A percentile compares a stretch with the other conserved stretches of the same genome.
phyloP scores from a whole-genome alignment of 2,888 invertebrate genomes.

The Stegana nigrithorax region DNA sequence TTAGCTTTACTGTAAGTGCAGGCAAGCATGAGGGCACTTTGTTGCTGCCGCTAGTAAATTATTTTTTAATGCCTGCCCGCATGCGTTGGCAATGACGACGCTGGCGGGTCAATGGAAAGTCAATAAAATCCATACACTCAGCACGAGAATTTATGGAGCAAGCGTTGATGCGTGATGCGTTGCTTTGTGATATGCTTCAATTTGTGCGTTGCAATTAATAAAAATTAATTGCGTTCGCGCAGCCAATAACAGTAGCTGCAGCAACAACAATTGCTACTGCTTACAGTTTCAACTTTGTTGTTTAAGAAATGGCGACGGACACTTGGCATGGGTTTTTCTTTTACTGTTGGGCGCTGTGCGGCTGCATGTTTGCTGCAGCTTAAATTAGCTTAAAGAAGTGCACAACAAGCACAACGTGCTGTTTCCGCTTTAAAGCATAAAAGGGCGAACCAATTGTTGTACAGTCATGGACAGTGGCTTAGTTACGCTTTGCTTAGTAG shows the following conservation, averaged over 20 bases:
- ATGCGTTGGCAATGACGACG: no score
- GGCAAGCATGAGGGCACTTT: no score
- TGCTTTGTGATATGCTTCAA: neutral
- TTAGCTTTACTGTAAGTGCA: constrained; percentile 2
- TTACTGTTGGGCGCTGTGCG: neutral
- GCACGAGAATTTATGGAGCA: neutral
- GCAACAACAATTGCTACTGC: neutral
- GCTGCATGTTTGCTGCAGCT: neutral
- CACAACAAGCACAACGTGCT: no score
- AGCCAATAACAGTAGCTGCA: neutral
- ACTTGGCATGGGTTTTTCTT: no score
- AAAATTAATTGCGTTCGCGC: constrained; percentile 12
- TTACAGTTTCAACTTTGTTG: no score
- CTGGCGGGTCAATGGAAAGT: no score
- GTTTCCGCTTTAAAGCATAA: no score
- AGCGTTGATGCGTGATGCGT: neutral
- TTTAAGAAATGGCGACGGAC: no score
- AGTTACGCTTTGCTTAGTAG: no score
- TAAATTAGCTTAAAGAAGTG: no score
- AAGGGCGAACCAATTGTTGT: no score
- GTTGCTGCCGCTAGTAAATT: neutral
- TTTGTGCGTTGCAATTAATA: constrained; percentile 12
- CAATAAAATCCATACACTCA: neutral
- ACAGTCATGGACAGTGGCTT: no score
- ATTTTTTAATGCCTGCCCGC: neutral